Conservation (phyloP, 2,113 vertebrate species). For the Baryphthengus martii region DNA sequence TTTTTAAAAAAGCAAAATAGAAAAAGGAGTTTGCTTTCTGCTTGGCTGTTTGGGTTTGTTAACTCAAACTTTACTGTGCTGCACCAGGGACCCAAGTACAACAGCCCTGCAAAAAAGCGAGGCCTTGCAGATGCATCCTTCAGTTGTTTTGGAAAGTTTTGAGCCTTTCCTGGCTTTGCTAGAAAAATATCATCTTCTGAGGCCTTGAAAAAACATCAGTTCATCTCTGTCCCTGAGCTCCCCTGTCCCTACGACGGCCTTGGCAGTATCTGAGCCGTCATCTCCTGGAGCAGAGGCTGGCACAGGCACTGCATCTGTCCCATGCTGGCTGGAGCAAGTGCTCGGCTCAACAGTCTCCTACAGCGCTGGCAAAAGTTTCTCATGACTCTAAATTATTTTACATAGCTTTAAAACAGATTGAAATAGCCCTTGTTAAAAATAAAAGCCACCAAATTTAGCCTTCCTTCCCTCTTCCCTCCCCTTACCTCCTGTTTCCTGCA, state of each 20-base stretch:
- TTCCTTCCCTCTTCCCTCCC: slow-evolving; percentile 17
- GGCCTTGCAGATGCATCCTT: background rate
- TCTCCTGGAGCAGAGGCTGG: background rate
- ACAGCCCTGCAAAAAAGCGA: background rate
- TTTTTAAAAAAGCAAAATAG: background rate
- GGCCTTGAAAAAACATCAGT: background rate
- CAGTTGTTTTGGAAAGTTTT: background rate
- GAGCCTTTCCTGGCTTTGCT: background rate
- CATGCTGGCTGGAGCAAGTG: accelerated
- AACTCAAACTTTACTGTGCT: background rate
- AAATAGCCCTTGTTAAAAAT: slow-evolving; percentile 49
- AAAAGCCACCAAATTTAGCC: slow-evolving; percentile 55
- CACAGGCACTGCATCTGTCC: background rate
- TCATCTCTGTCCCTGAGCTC: slow-evolving; percentile 3
- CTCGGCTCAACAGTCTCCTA: background rate
- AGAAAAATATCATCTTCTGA: background rate
- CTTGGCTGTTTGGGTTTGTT: background rate
- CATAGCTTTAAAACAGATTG: background rate
- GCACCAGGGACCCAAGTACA: background rate
- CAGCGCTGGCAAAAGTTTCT: background rate
- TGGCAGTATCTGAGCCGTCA: slow-evolving; percentile 21
- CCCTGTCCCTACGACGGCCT: background rate
- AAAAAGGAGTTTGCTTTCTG: background rate
- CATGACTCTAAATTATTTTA: background rate
- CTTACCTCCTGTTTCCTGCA: slow-evolving; percentile 30